These are phyloP conservation scores for Meteorus sp. DNA, from an alignment of 1,140 invertebrate species.

Conservation along the genomic window DNA sequence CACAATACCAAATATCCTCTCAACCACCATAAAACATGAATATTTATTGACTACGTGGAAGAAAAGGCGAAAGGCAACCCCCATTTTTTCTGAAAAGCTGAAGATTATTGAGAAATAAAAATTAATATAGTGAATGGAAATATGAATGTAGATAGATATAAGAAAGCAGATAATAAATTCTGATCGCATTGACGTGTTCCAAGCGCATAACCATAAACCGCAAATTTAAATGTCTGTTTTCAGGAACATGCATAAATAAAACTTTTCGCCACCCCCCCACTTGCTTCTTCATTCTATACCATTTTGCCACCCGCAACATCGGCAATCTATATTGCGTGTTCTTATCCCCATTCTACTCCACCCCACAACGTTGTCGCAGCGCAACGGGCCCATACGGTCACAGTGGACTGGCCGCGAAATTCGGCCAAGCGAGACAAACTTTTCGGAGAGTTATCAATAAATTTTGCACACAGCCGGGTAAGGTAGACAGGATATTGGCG, in stretches of 20 bases:
- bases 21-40: too few species aligned
- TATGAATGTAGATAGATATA: too few species aligned
- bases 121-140: too few species aligned
- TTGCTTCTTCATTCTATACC: neutral
- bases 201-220: conserved; percentile 22
- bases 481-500: conserved; percentile 32
- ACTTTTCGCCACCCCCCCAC: neutral
- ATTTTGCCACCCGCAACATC: neutral
- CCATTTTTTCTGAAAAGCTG: too few species aligned
- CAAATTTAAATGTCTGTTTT: conserved; percentile 23
- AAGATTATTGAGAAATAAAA: too few species aligned
- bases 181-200: conserved; percentile 9
- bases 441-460: conserved; percentile 29
- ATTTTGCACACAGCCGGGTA: conserved; percentile 19
- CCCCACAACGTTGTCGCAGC: too few species aligned
- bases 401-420: conserved; percentile 11
- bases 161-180: neutral
- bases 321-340: too few species aligned
- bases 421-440: conserved; percentile 14
- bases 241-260: conserved; percentile 13
- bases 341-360: too few species aligned
- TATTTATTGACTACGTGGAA: too few species aligned
- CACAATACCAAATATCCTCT: too few species aligned
- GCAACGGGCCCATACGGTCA: too few species aligned
- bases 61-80: too few species aligned